Conservation (phyloP, 2,888 invertebrate genomes). For the Platynereis dumerilii region DNA sequence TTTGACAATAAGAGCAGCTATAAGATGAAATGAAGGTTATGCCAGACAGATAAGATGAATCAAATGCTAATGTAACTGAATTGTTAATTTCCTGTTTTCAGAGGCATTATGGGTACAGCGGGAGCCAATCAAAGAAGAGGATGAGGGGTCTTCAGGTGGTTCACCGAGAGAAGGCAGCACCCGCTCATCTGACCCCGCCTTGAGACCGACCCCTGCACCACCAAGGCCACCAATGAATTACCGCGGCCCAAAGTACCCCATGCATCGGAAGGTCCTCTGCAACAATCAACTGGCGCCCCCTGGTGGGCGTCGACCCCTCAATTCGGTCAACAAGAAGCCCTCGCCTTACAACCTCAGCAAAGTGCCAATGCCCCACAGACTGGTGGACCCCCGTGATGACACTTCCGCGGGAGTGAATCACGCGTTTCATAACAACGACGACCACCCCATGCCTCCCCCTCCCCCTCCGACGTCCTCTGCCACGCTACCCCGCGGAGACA, state of each 20-base stretch:
- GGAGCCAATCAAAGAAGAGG: too few species aligned
- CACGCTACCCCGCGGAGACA: neutral
- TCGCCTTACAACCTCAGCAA: conserved; percentile 1
- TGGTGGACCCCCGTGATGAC: conserved; percentile 1
- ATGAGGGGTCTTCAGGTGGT: too few species aligned
- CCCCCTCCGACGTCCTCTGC: neutral
- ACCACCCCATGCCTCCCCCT: too few species aligned
- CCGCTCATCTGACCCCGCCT: too few species aligned
- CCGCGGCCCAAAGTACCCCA: conserved; percentile 7
- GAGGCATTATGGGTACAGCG: too few species aligned
- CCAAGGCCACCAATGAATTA: neutral
- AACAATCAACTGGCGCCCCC: conserved; percentile 2
- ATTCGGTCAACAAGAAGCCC: neutral
- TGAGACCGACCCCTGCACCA: neutral
- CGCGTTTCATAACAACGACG: neutral
- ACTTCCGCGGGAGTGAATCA: neutral
- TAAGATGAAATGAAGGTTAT: too few species aligned
- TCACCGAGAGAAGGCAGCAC: too few species aligned
- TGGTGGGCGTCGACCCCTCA: neutral
- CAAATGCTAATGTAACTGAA: too few species aligned
- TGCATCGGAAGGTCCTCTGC: conserved; percentile 3
- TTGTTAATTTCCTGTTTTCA: too few species aligned
- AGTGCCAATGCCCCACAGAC: conserved; percentile 7
- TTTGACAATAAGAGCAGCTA: too few species aligned
- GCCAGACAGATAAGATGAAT: too few species aligned